Percentiles rank a stretch among this genome's conserved stretches.
Conservation (phyloP, 2,888 invertebrate species). For the Emmelina monodactyla region DNA sequence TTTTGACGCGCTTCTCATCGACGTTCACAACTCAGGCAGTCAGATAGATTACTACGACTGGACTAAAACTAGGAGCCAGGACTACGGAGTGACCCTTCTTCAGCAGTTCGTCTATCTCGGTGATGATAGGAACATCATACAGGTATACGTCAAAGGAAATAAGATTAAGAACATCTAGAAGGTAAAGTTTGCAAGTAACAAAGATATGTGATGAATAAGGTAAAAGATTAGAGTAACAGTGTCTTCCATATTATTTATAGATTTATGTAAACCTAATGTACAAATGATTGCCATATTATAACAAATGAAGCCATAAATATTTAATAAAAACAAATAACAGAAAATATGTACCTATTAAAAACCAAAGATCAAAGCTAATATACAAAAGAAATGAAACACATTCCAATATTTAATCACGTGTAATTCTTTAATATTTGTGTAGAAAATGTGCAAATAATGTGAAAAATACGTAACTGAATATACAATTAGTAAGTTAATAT, state of each 20-base stretch:
- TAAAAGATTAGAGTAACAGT: too few relatives aligned
- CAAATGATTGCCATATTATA: too few relatives aligned
- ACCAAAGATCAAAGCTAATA: too few relatives aligned
- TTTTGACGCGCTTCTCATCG: slow-evolving; percentile 85
- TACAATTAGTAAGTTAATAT: slow-evolving; percentile 9
- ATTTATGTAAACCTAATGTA: too few relatives aligned
- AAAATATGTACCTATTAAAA: too few relatives aligned
- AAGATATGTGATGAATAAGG: too few relatives aligned
- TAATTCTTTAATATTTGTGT: slow-evolving; percentile 29
- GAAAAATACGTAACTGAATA: slow-evolving; percentile 29
- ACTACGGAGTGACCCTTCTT: slow-evolving; percentile 66
- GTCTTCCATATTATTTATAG: too few relatives aligned
- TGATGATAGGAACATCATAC: slow-evolving; percentile 81
- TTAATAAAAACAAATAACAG: too few relatives aligned
- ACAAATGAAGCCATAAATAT: too few relatives aligned
- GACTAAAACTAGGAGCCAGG: slow-evolving; percentile 25
- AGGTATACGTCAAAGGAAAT: slow-evolving; percentile 78
- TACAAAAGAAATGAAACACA: too few relatives aligned
- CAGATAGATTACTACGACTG: slow-evolving; percentile 57
- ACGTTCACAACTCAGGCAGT: slow-evolving; percentile 61
- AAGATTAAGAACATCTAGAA: slow-evolving; percentile 25
- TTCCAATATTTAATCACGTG: slow-evolving; percentile 4
- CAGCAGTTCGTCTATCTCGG: slow-evolving; percentile 82
- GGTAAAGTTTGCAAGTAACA: too few relatives aligned
- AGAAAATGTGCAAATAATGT: slow-evolving; percentile 59